Conservation (phyloP, 92 coral and sea anemone species). For the Montipora capitata region DNA sequence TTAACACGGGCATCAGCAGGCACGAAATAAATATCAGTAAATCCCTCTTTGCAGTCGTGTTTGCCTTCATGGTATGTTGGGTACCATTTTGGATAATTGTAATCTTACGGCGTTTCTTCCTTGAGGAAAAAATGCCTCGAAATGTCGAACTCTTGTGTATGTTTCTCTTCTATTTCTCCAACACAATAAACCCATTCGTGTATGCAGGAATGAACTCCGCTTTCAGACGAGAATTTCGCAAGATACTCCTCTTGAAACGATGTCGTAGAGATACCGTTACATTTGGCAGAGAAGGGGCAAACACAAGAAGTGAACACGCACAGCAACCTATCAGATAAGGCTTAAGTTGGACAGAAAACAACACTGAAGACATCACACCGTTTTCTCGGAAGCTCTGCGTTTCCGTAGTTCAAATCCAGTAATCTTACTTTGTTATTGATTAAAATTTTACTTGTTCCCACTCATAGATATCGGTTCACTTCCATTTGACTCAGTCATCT, state of each 20-base stretch:
- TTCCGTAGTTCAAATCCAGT: too few species aligned
- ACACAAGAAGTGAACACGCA: neutral
- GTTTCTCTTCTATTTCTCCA: slow-evolving; percentile 10
- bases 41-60: slow-evolving; percentile 18
- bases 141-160: slow-evolving; percentile 21
- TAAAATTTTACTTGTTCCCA: too few species aligned
- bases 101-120: neutral
- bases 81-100: slow-evolving; percentile 29
- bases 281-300: neutral
- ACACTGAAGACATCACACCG: neutral
- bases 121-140: neutral
- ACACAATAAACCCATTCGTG: slow-evolving; percentile 6
- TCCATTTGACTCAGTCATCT: too few species aligned
- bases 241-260: neutral
- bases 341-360: neutral
- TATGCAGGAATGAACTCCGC: slow-evolving; percentile 29
- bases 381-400: too few species aligned
- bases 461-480: too few species aligned
- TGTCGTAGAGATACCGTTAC: neutral
- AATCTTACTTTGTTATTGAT: too few species aligned
- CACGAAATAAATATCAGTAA: slow-evolving; percentile 24
- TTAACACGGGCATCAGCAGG: neutral
- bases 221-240: slow-evolving; percentile 24
- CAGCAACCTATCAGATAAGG: neutral
- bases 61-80: slow-evolving; percentile 17